Percentiles rank a stretch among this genome's conserved stretches.
These are phyloP conservation scores for Drosophila repleta DNA, from an alignment of 1,140 invertebrate species.

Conservation along the genomic window DNA sequence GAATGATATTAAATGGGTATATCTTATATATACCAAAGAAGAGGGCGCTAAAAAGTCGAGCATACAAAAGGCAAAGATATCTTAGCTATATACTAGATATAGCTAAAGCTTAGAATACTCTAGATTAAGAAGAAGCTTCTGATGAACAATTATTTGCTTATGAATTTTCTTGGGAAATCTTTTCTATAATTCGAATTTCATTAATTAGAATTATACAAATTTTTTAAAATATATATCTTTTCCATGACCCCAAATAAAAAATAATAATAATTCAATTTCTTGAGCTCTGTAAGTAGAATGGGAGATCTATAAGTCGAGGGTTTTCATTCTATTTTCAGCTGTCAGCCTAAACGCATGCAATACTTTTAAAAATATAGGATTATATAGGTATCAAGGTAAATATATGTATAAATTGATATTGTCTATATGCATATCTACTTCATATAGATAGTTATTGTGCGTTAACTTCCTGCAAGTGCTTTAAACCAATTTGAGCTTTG, in stretches of 20 bases:
- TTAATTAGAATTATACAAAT: no score
- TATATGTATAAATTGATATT: conserved; percentile 15
- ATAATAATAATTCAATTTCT: neutral
- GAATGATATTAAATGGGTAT: neutral
- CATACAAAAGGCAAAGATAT: neutral
- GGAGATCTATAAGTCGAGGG: no score
- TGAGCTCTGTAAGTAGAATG: neutral
- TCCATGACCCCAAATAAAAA: no score
- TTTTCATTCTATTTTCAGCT: neutral
- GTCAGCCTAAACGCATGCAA: conserved; percentile 33
- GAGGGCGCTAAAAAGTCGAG: neutral
- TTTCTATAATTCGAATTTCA: no score
- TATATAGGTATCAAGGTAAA: neutral
- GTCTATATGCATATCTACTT: conserved; percentile 10
- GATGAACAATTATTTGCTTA: no score
- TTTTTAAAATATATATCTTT: no score
- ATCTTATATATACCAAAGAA: neutral
- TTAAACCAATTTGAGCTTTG: conserved; percentile 2
- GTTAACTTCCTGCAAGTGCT: conserved; percentile 41
- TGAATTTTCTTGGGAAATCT: no score
- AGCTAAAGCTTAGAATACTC: no score
- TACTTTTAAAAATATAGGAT: neutral
- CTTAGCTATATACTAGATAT: no score
- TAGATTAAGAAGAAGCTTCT: no score
- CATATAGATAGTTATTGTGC: conserved; percentile 15